Percentiles rank a stretch among this genome's conserved stretches.
Conservation (phyloP, 2,113 vertebrate species). For the Strix aluco region DNA sequence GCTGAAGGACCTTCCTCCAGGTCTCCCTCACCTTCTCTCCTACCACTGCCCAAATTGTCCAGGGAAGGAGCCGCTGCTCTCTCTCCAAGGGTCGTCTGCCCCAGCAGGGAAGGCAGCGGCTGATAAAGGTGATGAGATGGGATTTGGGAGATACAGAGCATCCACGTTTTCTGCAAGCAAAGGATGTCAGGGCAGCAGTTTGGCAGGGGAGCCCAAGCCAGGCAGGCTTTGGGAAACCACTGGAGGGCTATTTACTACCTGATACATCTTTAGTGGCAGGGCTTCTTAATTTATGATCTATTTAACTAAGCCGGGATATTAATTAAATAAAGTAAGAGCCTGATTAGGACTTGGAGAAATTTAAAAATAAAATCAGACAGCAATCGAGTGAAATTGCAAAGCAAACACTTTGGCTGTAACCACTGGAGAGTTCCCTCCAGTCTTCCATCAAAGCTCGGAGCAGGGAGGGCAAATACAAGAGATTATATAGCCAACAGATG, state of each 20-base stretch:
- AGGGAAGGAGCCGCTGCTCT: background rate
- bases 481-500: constrained; percentile 71
- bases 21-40: background rate
- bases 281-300: constrained; percentile 76
- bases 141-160: background rate
- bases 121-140: background rate
- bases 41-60: background rate
- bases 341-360: constrained; percentile 75
- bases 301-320: constrained; percentile 78
- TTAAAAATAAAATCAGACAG: constrained; percentile 70
- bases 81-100: background rate
- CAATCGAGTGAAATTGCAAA: constrained; percentile 70
- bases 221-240: background rate
- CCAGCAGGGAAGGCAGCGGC: background rate
- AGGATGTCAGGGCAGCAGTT: background rate
- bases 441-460: constrained; percentile 74
- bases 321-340: constrained; percentile 79
- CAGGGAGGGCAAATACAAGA: constrained; percentile 68
- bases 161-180: background rate
- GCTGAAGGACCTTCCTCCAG: background rate
- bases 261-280: constrained; percentile 40
- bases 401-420: constrained; percentile 76
- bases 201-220: background rate
- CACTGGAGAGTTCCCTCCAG: constrained; percentile 62
- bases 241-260: constrained; percentile 50